Percentiles rank a stretch among this genome's conserved stretches.
Evolutionary conservation across 1,140 invertebrate species (phyloP).

Genomic region (Carcinoscorpius rotundicauda): DNA sequence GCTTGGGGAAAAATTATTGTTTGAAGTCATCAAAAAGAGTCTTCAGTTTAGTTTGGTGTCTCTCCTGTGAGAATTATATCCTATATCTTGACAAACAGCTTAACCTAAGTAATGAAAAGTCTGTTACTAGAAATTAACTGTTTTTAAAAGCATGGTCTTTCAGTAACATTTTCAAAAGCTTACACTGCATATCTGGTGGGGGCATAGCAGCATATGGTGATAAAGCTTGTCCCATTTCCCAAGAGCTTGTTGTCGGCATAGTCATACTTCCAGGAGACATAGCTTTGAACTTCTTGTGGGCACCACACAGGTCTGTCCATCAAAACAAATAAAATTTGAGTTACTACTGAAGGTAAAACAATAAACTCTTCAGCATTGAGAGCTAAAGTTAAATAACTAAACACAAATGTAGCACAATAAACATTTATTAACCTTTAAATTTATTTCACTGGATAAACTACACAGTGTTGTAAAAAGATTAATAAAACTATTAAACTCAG

Average conservation of each 20-base stretch:
- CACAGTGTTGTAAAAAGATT: too few species aligned
- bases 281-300: conserved; percentile 51
- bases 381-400: background rate
- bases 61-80: too few species aligned
- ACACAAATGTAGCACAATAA: too few species aligned
- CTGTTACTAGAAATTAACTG: background rate
- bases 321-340: background rate
- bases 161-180: conserved; percentile 21
- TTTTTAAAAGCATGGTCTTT: too few species aligned
- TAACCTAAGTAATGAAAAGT: background rate
- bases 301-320: conserved; percentile 17
- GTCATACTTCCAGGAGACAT: conserved; percentile 91
- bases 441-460: too few species aligned
- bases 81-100: too few species aligned
- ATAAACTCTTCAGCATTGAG: background rate
- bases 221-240: conserved; percentile 77
- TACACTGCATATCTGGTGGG: conserved; percentile 78
- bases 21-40: too few species aligned
- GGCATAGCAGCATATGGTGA: conserved; percentile 58
- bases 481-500: too few species aligned
- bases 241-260: conserved; percentile 79
- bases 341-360: background rate
- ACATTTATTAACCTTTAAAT: too few species aligned
- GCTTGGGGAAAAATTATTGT: too few species aligned
- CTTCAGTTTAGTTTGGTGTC: too few species aligned